Conservation (phyloP, 2,113 vertebrate species). For the Carassius auratus region DNA sequence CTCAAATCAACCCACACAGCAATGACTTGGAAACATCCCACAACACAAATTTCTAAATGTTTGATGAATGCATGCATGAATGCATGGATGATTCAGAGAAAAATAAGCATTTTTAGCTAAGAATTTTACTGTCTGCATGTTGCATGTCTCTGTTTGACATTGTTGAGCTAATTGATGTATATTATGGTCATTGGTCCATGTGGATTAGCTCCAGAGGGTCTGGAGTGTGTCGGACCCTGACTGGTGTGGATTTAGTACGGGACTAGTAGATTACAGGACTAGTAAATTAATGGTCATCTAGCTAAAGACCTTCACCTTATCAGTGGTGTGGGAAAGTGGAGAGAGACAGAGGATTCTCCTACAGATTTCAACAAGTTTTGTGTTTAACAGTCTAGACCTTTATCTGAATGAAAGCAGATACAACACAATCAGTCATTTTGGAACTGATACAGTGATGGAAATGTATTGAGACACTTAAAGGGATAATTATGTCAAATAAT, state of each 20-base stretch:
- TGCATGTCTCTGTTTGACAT: neutral
- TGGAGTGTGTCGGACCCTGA: constrained; percentile 4
- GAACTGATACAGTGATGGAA: neutral
- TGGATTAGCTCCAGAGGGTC: constrained; percentile 7
- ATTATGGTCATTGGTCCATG: neutral
- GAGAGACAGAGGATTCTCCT: constrained; percentile 36
- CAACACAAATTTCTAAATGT: no score
- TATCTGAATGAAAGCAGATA: constrained; percentile 57
- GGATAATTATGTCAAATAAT: neutral
- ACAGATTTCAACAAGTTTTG: constrained; percentile 66
- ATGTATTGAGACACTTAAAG: neutral
- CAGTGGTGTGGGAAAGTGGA: constrained; percentile 58
- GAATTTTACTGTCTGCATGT: no score
- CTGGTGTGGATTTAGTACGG: constrained; percentile 43
- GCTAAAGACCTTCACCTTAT: constrained; percentile 55
- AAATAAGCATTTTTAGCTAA: no score
- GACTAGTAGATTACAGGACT: constrained; percentile 41
- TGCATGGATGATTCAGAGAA: no score
- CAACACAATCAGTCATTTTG: neutral
- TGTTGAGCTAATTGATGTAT: neutral
- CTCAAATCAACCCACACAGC: no score
- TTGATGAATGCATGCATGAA: no score
- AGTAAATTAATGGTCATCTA: constrained; percentile 43
- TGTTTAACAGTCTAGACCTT: constrained; percentile 64
- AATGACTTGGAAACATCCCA: no score